Evolutionary conservation across 2,113 vertebrate genomes (phyloP).

Genomic region (Neomonachus schauinslandi): DNA sequence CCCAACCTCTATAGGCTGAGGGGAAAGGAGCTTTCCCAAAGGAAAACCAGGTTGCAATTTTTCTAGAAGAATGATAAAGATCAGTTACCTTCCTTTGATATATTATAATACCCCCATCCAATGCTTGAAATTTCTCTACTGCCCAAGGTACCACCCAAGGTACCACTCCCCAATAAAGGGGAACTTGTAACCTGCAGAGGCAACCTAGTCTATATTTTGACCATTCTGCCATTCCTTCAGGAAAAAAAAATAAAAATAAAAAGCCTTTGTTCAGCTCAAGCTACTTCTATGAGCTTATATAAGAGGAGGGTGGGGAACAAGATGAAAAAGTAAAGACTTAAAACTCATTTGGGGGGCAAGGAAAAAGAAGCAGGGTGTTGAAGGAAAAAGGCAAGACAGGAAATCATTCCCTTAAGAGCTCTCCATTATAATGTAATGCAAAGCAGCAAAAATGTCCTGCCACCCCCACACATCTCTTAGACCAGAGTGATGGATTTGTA

Average conservation of each 20-base stretch:
- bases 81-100: background rate
- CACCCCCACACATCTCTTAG: constrained; percentile 68
- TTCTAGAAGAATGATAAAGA: background rate
- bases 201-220: background rate
- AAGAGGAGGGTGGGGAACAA: background rate
- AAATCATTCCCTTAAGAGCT: constrained; percentile 65
- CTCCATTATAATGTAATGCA: constrained; percentile 67
- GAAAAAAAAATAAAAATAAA: background rate
- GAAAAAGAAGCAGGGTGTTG: constrained; percentile 45
- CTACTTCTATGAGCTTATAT: background rate
- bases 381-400: constrained; percentile 74
- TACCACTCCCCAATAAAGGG: background rate
- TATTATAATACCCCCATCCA: background rate
- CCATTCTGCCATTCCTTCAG: background rate
- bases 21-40: background rate
- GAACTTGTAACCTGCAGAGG: background rate
- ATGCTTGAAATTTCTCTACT: background rate
- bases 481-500: constrained; percentile 66
- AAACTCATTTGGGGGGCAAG: background rate
- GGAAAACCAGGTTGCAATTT: background rate
- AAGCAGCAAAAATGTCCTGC: constrained; percentile 68
- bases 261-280: background rate
- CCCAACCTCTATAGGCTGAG: background rate
- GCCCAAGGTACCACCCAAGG: background rate
- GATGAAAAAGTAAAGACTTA: background rate